Evolutionary conservation across 1,140 invertebrate species (phyloP).

Genomic region (Lerema accius): DNA sequence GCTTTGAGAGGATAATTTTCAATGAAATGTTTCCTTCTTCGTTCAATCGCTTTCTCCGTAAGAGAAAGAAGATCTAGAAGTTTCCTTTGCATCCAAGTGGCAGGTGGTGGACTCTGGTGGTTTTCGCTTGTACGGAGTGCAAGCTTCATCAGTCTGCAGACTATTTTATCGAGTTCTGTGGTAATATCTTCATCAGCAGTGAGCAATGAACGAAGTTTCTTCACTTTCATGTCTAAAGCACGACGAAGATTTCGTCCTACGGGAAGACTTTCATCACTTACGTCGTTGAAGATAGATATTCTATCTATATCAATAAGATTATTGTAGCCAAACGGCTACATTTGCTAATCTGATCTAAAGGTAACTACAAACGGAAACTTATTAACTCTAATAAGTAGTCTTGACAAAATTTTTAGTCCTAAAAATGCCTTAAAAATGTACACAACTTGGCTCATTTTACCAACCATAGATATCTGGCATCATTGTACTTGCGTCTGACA

Average conservation of each 20-base stretch:
- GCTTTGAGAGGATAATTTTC: conserved; percentile 51
- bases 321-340: too few relatives aligned
- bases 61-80: conserved; percentile 65
- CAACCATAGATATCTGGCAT: conserved; percentile 57
- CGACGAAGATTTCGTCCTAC: conserved; percentile 56
- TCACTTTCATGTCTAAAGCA: conserved; percentile 62
- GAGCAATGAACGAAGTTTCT: conserved; percentile 55
- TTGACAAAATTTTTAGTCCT: too few relatives aligned
- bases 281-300: conserved; percentile 5
- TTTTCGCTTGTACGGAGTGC: conserved; percentile 50
- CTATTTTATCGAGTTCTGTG: conserved; percentile 57
- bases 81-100: conserved; percentile 67
- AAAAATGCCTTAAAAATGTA: too few relatives aligned
- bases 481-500: conserved; percentile 57
- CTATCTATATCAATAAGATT: too few relatives aligned
- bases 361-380: too few relatives aligned
- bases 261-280: conserved; percentile 7
- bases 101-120: conserved; percentile 42
- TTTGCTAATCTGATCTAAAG: too few relatives aligned
- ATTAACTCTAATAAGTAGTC: too few relatives aligned
- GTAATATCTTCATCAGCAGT: conserved; percentile 63
- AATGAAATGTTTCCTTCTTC: conserved; percentile 51
- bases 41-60: conserved; percentile 65
- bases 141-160: conserved; percentile 66
- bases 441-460: conserved; percentile 20